Evolutionary conservation across 2,888 invertebrate genomes (phyloP).

Genomic region (Leptinotarsa rubiginosa): DNA sequence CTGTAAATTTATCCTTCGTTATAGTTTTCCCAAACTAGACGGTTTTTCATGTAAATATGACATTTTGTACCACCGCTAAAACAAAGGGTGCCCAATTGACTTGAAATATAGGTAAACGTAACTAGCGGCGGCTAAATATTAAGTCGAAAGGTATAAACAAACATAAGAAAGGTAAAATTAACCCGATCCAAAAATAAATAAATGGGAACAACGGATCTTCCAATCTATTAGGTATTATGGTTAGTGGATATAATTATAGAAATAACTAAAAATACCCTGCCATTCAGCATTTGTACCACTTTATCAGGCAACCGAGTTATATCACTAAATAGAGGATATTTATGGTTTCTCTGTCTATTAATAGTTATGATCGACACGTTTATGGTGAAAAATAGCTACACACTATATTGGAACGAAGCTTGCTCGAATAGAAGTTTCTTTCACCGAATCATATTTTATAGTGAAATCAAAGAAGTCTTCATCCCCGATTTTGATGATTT

Average conservation of each 20-base stretch:
- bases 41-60: too few species aligned
- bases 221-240: slow-evolving; percentile 44
- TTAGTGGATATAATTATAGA: slow-evolving; percentile 40
- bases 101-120: neutral
- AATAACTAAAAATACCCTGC: slow-evolving; percentile 39
- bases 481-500: too few species aligned
- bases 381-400: slow-evolving; percentile 19
- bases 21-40: too few species aligned
- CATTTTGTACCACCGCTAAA: too few species aligned
- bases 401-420: neutral
- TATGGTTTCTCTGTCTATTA: slow-evolving; percentile 36
- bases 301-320: slow-evolving; percentile 39
- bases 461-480: too few species aligned
- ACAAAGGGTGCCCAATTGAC: too few species aligned
- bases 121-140: neutral
- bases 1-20: too few species aligned
- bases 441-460: neutral
- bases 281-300: slow-evolving; percentile 40
- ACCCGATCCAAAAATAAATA: slow-evolving; percentile 39
- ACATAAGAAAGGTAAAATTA: slow-evolving; percentile 32
- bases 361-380: slow-evolving; percentile 21
- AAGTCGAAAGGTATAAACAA: slow-evolving; percentile 4
- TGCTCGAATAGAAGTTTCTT: neutral
- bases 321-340: slow-evolving; percentile 42
- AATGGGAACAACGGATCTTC: slow-evolving; percentile 43